These are phyloP conservation scores for Tadarida brasiliensis DNA, from an alignment of 2,797 vertebrate species.

Conservation along the genomic window DNA sequence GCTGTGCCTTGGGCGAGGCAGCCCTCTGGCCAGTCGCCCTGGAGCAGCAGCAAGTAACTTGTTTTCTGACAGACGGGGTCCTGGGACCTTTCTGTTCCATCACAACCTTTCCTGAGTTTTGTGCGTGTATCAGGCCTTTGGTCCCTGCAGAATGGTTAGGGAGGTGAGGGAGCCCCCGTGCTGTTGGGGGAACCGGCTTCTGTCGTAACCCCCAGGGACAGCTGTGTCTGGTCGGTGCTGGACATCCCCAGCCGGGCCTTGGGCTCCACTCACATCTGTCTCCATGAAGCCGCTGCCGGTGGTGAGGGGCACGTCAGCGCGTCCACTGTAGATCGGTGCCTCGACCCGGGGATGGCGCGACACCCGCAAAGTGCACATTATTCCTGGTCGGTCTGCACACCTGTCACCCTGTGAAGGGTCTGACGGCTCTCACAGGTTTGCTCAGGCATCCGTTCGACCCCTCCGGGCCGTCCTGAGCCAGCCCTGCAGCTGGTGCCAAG, in stretches of 20 bases:
- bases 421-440: no score
- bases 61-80: not conserved
- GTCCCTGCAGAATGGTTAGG: no score
- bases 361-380: accelerated
- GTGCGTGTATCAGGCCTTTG: not conserved
- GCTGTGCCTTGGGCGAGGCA: no score
- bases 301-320: not conserved
- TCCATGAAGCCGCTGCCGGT: not conserved
- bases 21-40: no score
- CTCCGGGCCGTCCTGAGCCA: accelerated
- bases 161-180: not conserved
- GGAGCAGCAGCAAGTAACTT: no score
- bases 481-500: not conserved
- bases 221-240: no score
- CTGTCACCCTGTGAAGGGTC: not conserved
- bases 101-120: not conserved
- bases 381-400: not conserved
- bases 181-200: accelerated
- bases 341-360: not conserved
- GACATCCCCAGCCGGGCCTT: no score
- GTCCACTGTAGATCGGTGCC: not conserved
- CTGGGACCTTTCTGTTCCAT: not conserved
- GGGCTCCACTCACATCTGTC: no score
- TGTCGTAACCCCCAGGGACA: not conserved
- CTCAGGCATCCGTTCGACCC: not conserved